Conservation (phyloP, 2,888 invertebrate genomes). For the Macropis europaea region DNA sequence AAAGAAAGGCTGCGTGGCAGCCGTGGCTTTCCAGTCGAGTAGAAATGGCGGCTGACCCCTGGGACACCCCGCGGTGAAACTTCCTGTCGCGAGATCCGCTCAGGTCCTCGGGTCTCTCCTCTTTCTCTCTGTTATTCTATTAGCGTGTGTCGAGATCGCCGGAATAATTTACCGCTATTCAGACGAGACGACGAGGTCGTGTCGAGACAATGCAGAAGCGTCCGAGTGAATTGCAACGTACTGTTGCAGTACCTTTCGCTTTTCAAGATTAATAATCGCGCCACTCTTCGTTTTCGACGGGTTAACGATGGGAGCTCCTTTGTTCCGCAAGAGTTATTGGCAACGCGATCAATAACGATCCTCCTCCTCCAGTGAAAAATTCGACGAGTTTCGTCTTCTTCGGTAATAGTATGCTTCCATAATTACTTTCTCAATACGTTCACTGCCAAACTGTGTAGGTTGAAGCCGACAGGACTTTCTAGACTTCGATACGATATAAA, state of each 20-base stretch:
- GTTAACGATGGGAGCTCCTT: background rate
- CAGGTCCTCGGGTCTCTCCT: conserved; percentile 18
- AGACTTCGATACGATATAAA: too few species aligned
- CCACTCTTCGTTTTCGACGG: background rate
- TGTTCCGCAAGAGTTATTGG: too few species aligned
- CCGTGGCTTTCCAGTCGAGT: conserved; percentile 37
- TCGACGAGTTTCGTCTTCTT: too few species aligned
- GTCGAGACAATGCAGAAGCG: conserved; percentile 16
- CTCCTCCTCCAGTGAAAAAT: too few species aligned
- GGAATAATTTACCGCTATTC: conserved; percentile 51
- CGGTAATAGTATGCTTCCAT: too few species aligned
- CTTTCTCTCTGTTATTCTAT: conserved; percentile 40
- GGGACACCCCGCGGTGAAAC: conserved; percentile 55
- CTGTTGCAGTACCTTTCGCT: background rate
- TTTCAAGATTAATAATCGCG: conserved; percentile 35
- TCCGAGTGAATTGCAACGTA: background rate
- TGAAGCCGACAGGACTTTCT: too few species aligned
- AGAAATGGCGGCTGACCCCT: conserved; percentile 53
- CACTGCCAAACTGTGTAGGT: too few species aligned
- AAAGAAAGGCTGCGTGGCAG: conserved; percentile 36
- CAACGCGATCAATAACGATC: too few species aligned
- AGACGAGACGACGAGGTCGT: conserved; percentile 23
- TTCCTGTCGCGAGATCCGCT: conserved; percentile 49
- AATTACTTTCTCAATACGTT: too few species aligned
- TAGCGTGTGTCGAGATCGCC: conserved; percentile 34